A percentile compares a stretch with the other conserved stretches of the same genome.
These are phyloP conservation scores for Zelleria hepariella DNA, from an alignment of 2,888 invertebrate genomes.

Conservation along the genomic window DNA sequence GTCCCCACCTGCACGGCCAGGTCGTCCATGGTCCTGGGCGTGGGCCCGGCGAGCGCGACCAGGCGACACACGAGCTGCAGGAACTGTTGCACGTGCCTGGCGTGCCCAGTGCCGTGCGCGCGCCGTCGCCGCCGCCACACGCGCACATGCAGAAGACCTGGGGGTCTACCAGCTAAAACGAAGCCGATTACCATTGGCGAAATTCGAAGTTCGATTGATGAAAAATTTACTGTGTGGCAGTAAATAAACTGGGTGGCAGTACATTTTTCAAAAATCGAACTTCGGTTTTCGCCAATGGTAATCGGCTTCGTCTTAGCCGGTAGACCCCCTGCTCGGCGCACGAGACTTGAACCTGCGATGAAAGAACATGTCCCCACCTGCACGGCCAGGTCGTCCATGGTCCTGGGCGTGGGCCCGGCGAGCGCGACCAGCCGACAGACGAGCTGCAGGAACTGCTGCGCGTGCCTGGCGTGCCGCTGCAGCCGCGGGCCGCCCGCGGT, in stretches of 20 bases:
- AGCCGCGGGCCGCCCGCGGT: constrained; percentile 38
- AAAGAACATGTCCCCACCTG: constrained; percentile 42
- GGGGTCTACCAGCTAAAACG: too few species aligned
- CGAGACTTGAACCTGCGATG: constrained; percentile 75
- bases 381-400: constrained; percentile 68
- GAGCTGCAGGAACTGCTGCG: constrained; percentile 83
- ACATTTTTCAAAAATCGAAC: too few species aligned
- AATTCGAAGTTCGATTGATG: too few species aligned
- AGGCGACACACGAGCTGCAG: constrained; percentile 80
- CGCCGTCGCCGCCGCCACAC: constrained; percentile 76
- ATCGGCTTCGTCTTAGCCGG: too few species aligned
- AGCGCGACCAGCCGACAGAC: constrained; percentile 78
- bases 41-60: constrained; percentile 77
- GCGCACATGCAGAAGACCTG: constrained; percentile 88
- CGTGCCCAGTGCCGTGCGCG: constrained; percentile 68
- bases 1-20: constrained; percentile 44
- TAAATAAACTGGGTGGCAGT: too few species aligned
- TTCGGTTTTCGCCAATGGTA: too few species aligned
- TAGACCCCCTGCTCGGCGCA: too few species aligned
- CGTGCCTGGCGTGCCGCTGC: constrained; percentile 76
- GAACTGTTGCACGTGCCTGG: constrained; percentile 83
- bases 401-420: constrained; percentile 79
- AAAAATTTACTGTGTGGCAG: too few species aligned
- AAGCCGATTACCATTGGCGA: too few species aligned
- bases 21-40: constrained; percentile 77